Conservation (phyloP, 2,888 invertebrate species). For the Agrochola lota region DNA sequence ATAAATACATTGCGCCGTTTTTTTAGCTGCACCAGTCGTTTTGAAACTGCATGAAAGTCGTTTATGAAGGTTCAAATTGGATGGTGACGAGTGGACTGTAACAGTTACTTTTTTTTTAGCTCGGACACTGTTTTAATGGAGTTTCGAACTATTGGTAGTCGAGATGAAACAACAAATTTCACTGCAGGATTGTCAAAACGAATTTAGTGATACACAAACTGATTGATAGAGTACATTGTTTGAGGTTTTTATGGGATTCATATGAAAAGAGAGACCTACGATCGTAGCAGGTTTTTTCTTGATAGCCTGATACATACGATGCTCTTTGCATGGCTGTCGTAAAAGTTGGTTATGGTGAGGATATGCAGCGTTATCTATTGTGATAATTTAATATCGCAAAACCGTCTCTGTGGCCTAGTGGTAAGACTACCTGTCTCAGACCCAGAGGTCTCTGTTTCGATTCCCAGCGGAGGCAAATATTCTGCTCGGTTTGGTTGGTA, state of each 20-base stretch:
- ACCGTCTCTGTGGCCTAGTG: too few relatives aligned
- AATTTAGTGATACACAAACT: slow-evolving; percentile 18
- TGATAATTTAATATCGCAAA: not conserved
- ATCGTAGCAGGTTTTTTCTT: not conserved
- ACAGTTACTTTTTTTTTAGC: slow-evolving; percentile 30
- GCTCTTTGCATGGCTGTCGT: not conserved
- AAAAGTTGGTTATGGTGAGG: not conserved
- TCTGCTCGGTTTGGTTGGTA: too few relatives aligned
- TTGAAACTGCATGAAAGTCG: slow-evolving; percentile 17
- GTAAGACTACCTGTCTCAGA: too few relatives aligned
- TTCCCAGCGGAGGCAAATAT: too few relatives aligned
- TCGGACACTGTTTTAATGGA: slow-evolving; percentile 39
- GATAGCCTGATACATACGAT: not conserved
- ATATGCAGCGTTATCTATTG: not conserved
- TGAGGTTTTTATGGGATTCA: not conserved
- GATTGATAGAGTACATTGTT: slow-evolving; percentile 19
- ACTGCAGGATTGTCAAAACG: slow-evolving; percentile 26
- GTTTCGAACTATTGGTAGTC: slow-evolving; percentile 16
- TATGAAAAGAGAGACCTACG: not conserved
- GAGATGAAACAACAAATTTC: slow-evolving; percentile 15
- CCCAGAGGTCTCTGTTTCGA: too few relatives aligned
- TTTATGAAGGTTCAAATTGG: slow-evolving; percentile 53
- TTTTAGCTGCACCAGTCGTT: not conserved
- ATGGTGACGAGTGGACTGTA: slow-evolving; percentile 40
- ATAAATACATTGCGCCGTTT: slow-evolving; percentile 24